A percentile compares a stretch with the other conserved stretches of the same genome.
Conservation (phyloP, 2,888 invertebrate genomes). For the Temnothorax unifasciatus region DNA sequence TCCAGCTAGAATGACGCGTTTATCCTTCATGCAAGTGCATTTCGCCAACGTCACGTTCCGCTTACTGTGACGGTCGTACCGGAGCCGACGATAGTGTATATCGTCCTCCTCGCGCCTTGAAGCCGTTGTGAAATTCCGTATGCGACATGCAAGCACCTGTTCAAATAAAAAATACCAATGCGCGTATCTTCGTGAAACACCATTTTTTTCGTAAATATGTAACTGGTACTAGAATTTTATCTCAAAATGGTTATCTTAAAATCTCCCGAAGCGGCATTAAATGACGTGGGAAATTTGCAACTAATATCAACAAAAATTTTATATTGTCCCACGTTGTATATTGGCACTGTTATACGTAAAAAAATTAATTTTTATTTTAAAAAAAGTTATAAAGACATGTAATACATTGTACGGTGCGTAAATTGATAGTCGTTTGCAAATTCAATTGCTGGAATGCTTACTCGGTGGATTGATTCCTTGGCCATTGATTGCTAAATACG, state of each 20-base stretch:
- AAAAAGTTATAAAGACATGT: neutral
- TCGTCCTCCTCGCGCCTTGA: neutral
- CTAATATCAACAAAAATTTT: neutral
- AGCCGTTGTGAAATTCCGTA: conserved; percentile 24
- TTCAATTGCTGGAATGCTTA: conserved; percentile 60
- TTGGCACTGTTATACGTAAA: neutral
- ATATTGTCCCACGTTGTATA: neutral
- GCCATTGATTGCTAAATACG: conserved; percentile 64
- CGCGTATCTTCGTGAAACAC: neutral
- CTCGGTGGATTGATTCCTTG: conserved; percentile 61
- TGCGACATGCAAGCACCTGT: conserved; percentile 37
- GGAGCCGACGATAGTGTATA: conserved; percentile 44
- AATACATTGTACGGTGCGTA: neutral
- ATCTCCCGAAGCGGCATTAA: neutral
- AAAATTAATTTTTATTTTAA: neutral
- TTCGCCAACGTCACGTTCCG: conserved; percentile 53
- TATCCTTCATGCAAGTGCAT: conserved; percentile 55
- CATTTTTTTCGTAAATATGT: neutral
- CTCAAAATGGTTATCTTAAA: neutral
- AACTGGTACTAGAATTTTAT: neutral
- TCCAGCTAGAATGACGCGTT: conserved; percentile 68
- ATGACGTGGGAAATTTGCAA: neutral
- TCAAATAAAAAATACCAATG: conserved; percentile 43
- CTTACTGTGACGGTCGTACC: conserved; percentile 36
- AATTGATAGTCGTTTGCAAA: conserved; percentile 45